Evolutionary conservation across 2,113 vertebrate genomes (phyloP), one percentile per base, ranked within the genome.

Genomic region (Zosterops hypoxanthus): DNA sequence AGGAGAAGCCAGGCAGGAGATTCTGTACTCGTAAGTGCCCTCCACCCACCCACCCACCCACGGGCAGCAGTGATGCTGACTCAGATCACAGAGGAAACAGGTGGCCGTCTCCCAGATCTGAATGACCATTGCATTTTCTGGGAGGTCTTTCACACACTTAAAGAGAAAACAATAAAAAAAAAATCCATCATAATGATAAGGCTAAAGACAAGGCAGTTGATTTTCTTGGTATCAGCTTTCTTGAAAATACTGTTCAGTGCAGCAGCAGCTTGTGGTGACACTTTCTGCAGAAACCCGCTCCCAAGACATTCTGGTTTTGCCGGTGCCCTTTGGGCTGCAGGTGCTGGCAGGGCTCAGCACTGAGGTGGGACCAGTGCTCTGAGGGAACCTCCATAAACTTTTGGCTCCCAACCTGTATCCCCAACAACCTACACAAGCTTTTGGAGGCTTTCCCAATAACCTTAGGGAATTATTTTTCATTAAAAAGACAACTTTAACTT

Each of bases 31-130:
- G 3, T 33, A 47, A 76, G 44, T 29, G 41, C 14, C 52, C 34
- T 39, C 26, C 64, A 65, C 24, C 19, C 1, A 1, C 1, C 39
- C 14, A 22, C 2, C 19, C 1, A 1, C 1, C 39, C 14, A 22
- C 2, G 17, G 42, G 65, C 47, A 59, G 8, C 44, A 36, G 49
- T 1, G 1, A 76, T 23, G 33, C 18, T 82, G 44, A 41, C 82
- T 65, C 46, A 66, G 17, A 50, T 46, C 66, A 29, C 61, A 42
- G 2, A 28, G 57, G 12, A 36, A 76, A 68, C 8, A 44, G 34
- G 49, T 34, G 66, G 33, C 53, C 6, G 34, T 12, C 39, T 80
- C 71, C 47, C 33, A 64, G 3, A 56, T 76, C 4, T 72, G 53
- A 76, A 71, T 18, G 23, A 21, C 20, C 29, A 3, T 0, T 82